Evolutionary conservation across 1,140 invertebrate species (phyloP), one percentile per base, ranked within the genome.

Genomic region (Holotrichia oblita): DNA sequence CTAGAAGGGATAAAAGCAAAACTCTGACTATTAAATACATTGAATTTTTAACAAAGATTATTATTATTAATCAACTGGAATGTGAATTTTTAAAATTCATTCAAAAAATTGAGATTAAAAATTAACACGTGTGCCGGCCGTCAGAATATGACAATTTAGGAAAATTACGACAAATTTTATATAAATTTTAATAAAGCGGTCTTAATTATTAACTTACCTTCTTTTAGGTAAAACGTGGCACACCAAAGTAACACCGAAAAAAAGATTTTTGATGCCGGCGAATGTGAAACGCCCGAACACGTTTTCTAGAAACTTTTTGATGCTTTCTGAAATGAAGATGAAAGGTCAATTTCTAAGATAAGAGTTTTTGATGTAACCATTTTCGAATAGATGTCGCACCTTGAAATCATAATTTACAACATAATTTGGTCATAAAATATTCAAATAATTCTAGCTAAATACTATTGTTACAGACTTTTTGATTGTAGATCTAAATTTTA

Each of bases 271-370:
- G 24, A 69, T 34, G 8, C 61, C 61, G 61, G 61, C 61, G 20
- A 69, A 69, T 34, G 20, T 6, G 61, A 4, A 27, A 24, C 61
- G 27, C 20, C 22, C 22, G 8, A 22, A 27, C 61, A 69, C 61
- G 22, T 20, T 69, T 69, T 69, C 61, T 69, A 69, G 61, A 69
- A 69, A 3, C 20, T 24, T 69, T 69, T 20, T 34, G 61, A 55
- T 55, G 48, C 10, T 55, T 34, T 48, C 44, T 55, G 48, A 55
- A 55, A 14, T 55, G 20, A 69, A 34, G 44, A 48, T 48, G 61
- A 69, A 24, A 24, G 61, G 61, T 69, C 61, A 69, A 34, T 69
- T 20, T 55, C 12, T 55, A n/a, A 0, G 48, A 55, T 55, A 55
- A 55, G 48, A 12, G 4, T 34, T 1, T 55, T 17, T 14, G 14